Base-by-base conservation (phyloP, 2,113 vertebrate species). In the Trochalopteron elliotii region DNA sequence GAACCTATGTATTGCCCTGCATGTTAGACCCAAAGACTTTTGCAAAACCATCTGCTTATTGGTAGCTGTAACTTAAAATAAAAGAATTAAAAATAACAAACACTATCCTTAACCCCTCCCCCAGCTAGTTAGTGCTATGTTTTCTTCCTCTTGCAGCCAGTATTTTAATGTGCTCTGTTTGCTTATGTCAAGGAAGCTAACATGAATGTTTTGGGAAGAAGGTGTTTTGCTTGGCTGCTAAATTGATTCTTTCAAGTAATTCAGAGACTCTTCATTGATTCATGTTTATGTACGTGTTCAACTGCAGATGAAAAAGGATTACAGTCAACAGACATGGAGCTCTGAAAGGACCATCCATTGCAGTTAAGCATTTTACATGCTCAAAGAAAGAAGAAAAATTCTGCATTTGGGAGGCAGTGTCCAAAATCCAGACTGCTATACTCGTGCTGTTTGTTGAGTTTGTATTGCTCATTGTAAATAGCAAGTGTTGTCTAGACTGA, bases 151-250 rank as follows among this genome's bases (percentile, higher is more conserved):
- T 78, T 67, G 35, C 31, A 57, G 47, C 10, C 1, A 1, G 8
- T 91, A 45, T 67, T 90, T 94, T 59, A 56, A 67, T 82, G 45
- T 57, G 14, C 40, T 80, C 19, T 78, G 20, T 77, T 89, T 93
- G 27, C 28, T 85, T 83, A 40, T 85, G 31, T 68, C 53, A 94
- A 42, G 57, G 53, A 89, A 84, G 31, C 23, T 35, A 74, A 67
- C 6, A 28, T 53, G 37, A 79, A 89, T 86, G 37, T 89, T 95
- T 94, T 68, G 78, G 57, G 74, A 91, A 78, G 42, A 90, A 44
- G 25, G 11, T 83, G 60, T 96, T 96, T 93, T 83, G n/a, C 70
- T 93, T 85, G 70, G 88, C 82, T 80, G 19, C 12, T 85, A 27
- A 14, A 7, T 50, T 28, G 35, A 67, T 60, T 71, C 44, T 78